A percentile compares a stretch with the other conserved stretches of the same genome.
Conservation (phyloP, 53 echinoderm and acorn worm genomes). For the Patiria pectinifera region DNA sequence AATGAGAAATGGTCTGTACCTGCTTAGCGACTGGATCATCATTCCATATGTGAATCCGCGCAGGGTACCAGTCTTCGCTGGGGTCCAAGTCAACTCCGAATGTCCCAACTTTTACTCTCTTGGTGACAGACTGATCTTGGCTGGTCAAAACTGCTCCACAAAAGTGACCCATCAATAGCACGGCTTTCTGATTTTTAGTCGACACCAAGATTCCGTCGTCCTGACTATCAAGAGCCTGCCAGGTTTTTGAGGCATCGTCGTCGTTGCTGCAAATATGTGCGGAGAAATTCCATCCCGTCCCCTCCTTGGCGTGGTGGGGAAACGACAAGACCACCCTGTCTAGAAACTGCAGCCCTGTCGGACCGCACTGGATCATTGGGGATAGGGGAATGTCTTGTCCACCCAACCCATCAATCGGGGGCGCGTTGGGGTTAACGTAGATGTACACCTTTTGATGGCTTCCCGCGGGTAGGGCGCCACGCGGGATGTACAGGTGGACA, state of each 20-base stretch:
- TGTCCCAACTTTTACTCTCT: neutral
- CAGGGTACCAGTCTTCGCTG: neutral
- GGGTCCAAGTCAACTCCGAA: neutral
- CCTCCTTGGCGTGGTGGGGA: conserved; percentile 31
- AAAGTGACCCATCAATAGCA: neutral
- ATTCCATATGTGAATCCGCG: neutral
- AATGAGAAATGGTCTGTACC: neutral
- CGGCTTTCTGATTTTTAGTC: neutral
- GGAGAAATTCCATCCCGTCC: neutral
- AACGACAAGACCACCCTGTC: conserved; percentile 18
- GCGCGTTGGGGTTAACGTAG: conserved; percentile 19
- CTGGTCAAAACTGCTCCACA: neutral
- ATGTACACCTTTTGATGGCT: conserved; percentile 26
- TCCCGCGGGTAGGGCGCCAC: conserved; percentile 33
- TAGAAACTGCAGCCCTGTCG: conserved; percentile 20
- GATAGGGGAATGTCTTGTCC: neutral
- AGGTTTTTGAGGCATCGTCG: neutral
- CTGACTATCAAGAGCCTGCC: neutral
- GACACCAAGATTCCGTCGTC: neutral
- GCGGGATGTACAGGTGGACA: conserved; percentile 40
- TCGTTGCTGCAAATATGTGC: neutral
- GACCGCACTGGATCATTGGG: conserved; percentile 26
- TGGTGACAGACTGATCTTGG: neutral
- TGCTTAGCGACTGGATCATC: neutral
- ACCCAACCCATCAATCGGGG: neutral